These are phyloP conservation scores for Gibbula magus DNA, from an alignment of 2,888 invertebrate genomes.

Conservation along the genomic window DNA sequence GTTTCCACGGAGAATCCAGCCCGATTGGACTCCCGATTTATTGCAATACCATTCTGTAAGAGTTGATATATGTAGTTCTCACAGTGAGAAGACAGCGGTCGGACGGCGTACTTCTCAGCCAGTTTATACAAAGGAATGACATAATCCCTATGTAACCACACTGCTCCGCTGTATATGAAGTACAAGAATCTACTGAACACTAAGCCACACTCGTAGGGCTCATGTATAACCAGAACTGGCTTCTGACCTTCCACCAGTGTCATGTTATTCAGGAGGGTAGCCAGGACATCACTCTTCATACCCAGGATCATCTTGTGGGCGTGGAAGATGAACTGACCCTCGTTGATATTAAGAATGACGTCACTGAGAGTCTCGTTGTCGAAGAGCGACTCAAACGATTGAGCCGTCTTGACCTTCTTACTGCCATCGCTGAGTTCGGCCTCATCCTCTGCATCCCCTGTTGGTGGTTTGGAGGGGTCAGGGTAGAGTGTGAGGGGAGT, in stretches of 20 bases:
- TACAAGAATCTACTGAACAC: constrained; percentile 71
- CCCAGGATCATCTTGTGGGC: constrained; percentile 68
- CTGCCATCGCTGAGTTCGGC: constrained; percentile 44
- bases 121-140: constrained; percentile 69
- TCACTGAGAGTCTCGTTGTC: constrained; percentile 67
- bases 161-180: constrained; percentile 72
- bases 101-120: constrained; percentile 70
- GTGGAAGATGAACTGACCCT: constrained; percentile 62
- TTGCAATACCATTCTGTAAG: constrained; percentile 48
- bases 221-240: constrained; percentile 60
- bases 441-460: constrained; percentile 49
- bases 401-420: constrained; percentile 65
- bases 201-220: constrained; percentile 64
- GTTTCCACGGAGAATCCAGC: constrained; percentile 37
- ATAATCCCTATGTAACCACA: constrained; percentile 70
- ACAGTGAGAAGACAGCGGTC: constrained; percentile 67
- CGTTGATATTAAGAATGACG: constrained; percentile 61
- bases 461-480: constrained; percentile 63
- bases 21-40: constrained; percentile 45
- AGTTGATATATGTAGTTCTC: constrained; percentile 67
- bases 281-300: constrained; percentile 64
- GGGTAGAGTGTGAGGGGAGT: constrained; percentile 44
- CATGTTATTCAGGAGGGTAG: constrained; percentile 58
- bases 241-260: constrained; percentile 36
- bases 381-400: constrained; percentile 67